Conservation (phyloP, 2,888 invertebrate genomes). For the Maniola hyperantus region DNA sequence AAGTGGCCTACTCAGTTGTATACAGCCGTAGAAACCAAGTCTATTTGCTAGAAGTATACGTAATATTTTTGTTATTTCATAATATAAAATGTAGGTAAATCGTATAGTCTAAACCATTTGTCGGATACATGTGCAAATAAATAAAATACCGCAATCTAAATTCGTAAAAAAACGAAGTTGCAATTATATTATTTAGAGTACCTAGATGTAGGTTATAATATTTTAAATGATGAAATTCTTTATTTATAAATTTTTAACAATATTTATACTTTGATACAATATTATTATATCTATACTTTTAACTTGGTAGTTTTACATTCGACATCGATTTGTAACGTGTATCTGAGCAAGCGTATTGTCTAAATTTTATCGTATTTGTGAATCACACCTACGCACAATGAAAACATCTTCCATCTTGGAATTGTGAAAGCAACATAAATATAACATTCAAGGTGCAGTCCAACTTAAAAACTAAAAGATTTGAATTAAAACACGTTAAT, state of each 20-base stretch:
- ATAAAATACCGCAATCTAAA: constrained; percentile 17
- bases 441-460: constrained; percentile 34
- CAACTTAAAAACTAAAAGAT: constrained; percentile 33
- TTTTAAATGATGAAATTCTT: constrained; percentile 13
- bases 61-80: constrained; percentile 64
- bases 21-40: constrained; percentile 29
- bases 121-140: constrained; percentile 43
- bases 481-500: not conserved
- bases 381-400: constrained; percentile 48
- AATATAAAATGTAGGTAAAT: constrained; percentile 51
- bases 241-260: constrained; percentile 23
- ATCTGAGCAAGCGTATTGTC: constrained; percentile 26
- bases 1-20: constrained; percentile 35
- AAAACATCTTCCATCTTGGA: constrained; percentile 58
- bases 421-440: constrained; percentile 12
- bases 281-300: constrained; percentile 1
- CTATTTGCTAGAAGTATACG: constrained; percentile 66
- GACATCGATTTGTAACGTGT: constrained; percentile 16
- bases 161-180: not conserved
- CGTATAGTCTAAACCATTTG: constrained; percentile 45
- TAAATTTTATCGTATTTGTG: constrained; percentile 34
- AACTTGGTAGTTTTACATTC: constrained; percentile 1
- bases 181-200: constrained; percentile 15
- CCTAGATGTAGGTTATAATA: constrained; percentile 14
- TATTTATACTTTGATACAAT: constrained; percentile 19